Base-by-base conservation (phyloP, 2,888 invertebrate genomes). In the Ophraella communa region DNA sequence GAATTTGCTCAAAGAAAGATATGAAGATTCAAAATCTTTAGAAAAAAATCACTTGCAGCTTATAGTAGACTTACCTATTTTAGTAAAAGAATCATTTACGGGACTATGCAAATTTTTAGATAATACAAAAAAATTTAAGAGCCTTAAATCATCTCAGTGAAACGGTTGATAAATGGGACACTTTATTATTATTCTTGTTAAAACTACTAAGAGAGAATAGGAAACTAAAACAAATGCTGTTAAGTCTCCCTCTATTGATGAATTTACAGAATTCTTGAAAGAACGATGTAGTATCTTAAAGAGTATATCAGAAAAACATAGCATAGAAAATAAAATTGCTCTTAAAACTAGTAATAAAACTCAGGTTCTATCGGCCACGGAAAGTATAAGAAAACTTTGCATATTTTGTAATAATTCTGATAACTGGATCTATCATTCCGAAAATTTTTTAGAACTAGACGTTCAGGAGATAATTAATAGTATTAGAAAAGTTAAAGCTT, bases 401-500 rank as follows among this genome's bases (percentile, higher is more conserved):
- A 56, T 56, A 24, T 56, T 27, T 56, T 56, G 56, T 44, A 44
- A 56, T 44, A 24, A 17, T 11, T 24, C 17, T 17, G 44, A 45
- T 45, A 44, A 56, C 27, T 17, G 18, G 24, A 56, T 56, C 17
- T 56, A 56, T 44, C 18, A 45, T 42, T 44, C 44, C 20, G 24
- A 21, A 18, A 45, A 24, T 18, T 56, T 56, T 10, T 30, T 56
- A 20, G 10, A 44, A 14, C 27, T 56, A 10, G 27, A 35, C 7
- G 11, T 44, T 44, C 27, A 17, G 24, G 20, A 11, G 7, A 56
- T 44, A 14, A 42, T 56, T 21, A 20, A 56, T 24, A 23, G 27
- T 56, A 44, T 56, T 44, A 56, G 20, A 24, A 56, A 44, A 24
- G 11, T 24, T 11, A 56, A 56, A 11, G 56, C 56, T 8, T 56